Evolutionary conservation across 2,113 vertebrate species (phyloP).

Genomic region (Lepus europaeus): DNA sequence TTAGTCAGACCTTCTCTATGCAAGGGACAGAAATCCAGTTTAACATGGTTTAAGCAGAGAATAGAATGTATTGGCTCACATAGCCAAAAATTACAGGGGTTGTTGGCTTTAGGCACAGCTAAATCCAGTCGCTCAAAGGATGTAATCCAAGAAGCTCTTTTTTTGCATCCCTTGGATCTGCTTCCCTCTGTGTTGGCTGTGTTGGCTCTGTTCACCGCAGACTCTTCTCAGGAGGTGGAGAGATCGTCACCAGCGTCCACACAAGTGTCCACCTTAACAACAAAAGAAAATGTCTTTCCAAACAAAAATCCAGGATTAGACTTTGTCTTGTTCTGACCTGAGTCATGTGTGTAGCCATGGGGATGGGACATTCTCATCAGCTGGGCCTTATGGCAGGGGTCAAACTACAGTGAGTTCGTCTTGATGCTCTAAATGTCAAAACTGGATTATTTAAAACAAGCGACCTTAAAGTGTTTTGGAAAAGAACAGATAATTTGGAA

Average conservation of each 20-base stretch:
- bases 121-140: conserved; percentile 24
- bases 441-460: conserved; percentile 22
- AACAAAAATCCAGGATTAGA: conserved; percentile 19
- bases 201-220: neutral
- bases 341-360: neutral
- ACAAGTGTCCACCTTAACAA: neutral
- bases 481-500: neutral
- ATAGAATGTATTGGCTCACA: conserved; percentile 38
- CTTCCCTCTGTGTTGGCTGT: neutral
- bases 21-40: conserved; percentile 65
- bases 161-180: neutral
- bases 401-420: neutral
- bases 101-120: conserved; percentile 25
- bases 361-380: neutral
- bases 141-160: conserved; percentile 3
- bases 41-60: conserved; percentile 54
- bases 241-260: neutral
- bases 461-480: neutral
- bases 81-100: conserved; percentile 49
- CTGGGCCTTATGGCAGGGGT: neutral
- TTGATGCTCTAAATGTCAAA: conserved; percentile 37
- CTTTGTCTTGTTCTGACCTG: neutral
- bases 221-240: neutral
- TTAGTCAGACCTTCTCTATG: conserved; percentile 52
- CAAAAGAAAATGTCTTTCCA: neutral